Percentiles rank a stretch among this genome's conserved stretches.
Conservation (phyloP, 1,140 invertebrate species). For the Drosophila nikananu region DNA sequence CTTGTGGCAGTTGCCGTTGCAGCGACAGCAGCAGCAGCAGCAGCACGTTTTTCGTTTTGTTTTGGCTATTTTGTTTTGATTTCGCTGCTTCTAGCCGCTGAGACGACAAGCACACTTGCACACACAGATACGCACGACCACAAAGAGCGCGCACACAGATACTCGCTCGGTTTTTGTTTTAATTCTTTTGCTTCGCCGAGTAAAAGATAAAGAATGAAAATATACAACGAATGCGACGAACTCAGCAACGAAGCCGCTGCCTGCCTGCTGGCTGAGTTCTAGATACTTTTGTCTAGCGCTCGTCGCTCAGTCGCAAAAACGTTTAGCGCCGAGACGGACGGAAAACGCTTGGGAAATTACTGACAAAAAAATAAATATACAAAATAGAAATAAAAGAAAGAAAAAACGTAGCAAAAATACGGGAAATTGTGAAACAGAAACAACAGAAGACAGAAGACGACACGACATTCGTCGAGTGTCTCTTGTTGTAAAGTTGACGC, state of each 20-base stretch:
- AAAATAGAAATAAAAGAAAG: constrained; percentile 12
- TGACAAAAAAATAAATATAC: constrained; percentile 5
- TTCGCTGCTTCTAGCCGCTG: constrained; percentile 65
- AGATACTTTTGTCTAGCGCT: constrained; percentile 81
- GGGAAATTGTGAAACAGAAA: constrained; percentile 28
- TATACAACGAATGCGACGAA: constrained; percentile 8
- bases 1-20: constrained; percentile 57
- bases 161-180: constrained; percentile 75
- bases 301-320: constrained; percentile 73
- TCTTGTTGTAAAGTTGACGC: constrained; percentile 70
- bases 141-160: constrained; percentile 43
- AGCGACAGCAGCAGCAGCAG: constrained; percentile 2
- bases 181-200: constrained; percentile 79
- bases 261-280: constrained; percentile 61
- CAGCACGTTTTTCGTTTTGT: constrained; percentile 79
- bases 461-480: constrained; percentile 36
- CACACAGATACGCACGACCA: constrained; percentile 28
- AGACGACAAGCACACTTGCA: constrained; percentile 9
- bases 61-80: constrained; percentile 73
- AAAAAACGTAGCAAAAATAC: constrained; percentile 19
- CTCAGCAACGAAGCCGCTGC: background rate
- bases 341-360: constrained; percentile 57
- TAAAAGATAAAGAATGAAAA: constrained; percentile 78
- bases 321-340: constrained; percentile 77
- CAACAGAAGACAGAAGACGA: constrained; percentile 32